These are phyloP conservation scores for Gila robusta DNA, from an alignment of 2,797 vertebrate species.

Conservation along the genomic window DNA sequence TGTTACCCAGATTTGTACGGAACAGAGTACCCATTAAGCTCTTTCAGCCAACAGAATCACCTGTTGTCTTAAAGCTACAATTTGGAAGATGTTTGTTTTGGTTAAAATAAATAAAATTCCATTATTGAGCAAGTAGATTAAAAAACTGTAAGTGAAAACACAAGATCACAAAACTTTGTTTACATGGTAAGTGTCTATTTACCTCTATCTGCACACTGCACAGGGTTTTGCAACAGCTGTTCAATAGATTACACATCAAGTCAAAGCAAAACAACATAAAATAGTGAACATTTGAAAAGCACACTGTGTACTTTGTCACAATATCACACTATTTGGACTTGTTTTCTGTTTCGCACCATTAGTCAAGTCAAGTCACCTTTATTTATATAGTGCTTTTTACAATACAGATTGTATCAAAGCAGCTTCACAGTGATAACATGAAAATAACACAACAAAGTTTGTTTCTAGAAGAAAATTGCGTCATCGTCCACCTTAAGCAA, in stretches of 20 bases:
- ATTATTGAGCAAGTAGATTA: background rate
- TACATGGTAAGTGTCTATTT: background rate
- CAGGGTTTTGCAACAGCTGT: conserved; percentile 7
- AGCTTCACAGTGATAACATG: too few species aligned
- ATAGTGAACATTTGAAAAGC: background rate
- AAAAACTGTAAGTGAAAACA: background rate
- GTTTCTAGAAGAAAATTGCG: too few species aligned
- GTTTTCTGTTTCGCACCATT: too few species aligned
- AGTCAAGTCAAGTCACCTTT: too few species aligned
- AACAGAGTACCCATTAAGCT: background rate
- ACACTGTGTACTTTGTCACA: background rate
- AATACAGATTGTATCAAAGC: too few species aligned
- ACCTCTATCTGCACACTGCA: background rate
- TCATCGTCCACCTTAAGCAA: too few species aligned
- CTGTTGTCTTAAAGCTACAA: background rate
- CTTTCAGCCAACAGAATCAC: background rate
- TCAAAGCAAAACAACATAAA: conserved; percentile 7
- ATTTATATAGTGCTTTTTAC: too few species aligned
- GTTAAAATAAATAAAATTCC: background rate
- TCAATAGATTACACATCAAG: conserved; percentile 28
- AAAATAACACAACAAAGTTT: too few species aligned
- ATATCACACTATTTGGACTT: too few species aligned
- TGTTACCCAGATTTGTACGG: background rate
- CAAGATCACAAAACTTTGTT: background rate
- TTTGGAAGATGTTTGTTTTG: background rate